Base-by-base conservation (phyloP, 2,888 invertebrate genomes). In the Panorpa germanica region DNA sequence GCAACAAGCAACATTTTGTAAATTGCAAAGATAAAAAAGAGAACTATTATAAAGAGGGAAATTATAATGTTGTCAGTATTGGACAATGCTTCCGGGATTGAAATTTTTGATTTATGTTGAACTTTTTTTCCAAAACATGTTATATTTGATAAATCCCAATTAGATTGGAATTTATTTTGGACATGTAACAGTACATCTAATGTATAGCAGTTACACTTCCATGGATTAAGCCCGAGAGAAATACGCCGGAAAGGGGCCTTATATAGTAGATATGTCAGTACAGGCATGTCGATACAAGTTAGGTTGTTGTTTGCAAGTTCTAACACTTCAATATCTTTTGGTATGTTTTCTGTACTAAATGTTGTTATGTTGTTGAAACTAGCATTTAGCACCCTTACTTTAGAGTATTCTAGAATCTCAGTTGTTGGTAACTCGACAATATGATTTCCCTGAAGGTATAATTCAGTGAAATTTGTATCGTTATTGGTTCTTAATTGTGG, bases 161-260 rank as follows among this genome's bases (percentile, higher is more conserved):
- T 52, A 2, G 37, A 38, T n/a, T 40, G 37, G 15, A 45, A 52
- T 25, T 56, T 53, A 4, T 45, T 45, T 33, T 63, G 61, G 2
- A 69, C 45, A 41, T 65, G 70, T 11, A 58, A 53, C 6, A 74
- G 46, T 25, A 81, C 59, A 6, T 61, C 50, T 30, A 57, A 59
- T 13, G 70, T 59, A 1, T 58, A 49, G 43, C 82, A 82, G 40
- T 66, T 61, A 46, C 82, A 82, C 5, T 47, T 45, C 61, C 78
- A 66, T 1, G 72, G 71, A 46, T 82, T 83, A n/a, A 58, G 51
- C 5, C 66, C 55, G 6, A 78, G 49, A 41, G 61, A 61, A 19
- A 71, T 38, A 19, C 48, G 47, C 11, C 48, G 50, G n/a, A 67
- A 44, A 1, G 57, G 52, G 28, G 50, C 46, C 2, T 54, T 54